Base-by-base conservation (phyloP, 2,113 vertebrate genomes). In the Polyodon spathula region DNA sequence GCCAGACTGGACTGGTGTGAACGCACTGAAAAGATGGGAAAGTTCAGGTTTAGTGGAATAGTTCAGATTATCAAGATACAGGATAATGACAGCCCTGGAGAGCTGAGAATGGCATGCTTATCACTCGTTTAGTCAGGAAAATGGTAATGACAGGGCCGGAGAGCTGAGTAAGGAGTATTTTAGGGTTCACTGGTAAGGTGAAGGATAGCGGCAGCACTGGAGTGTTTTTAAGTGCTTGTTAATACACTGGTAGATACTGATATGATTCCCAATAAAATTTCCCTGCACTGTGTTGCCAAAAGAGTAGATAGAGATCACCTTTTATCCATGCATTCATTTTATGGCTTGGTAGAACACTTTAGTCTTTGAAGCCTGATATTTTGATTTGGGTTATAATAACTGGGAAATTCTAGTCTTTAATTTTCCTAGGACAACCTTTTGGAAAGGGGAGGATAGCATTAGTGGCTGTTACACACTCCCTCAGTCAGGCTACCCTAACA, bases 321-420 rank as follows among this genome's bases (percentile, higher is more conserved):
- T 50, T 50, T 50, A 50, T 50, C 48, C 48, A 11, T n/a, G 12
- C 14, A 11, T 5, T 63, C 50, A 56, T 63, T 38, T 38, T 56
- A 64, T 56, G 66, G 54, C 58, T 52, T 60, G 40, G 60, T 44
- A 40, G 8, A 27, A 60, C 65, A 40, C 39, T 60, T 59, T 52
- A 71, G 54, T 67, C 10, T 69, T 17, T 73, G 69, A 42, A 37
- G 14, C 39, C 15, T 44, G 15, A 63, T 59, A 66, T 38, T 60
- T 27, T 52, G 69, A 71, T 71, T 59, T 62, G 65, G 69, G 66
- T 65, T 60, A 66, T 54, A 66, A 40, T 54, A 53, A 40, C 62
- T 51, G 58, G 73, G 69, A 73, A 71, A 60, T 69, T 72, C 52
- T 63, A 67, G 37, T 50, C 56, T 70, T 40, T 63, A 3, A 66